These are phyloP conservation scores for Nanger granti DNA, from an alignment of 2,113 vertebrate genomes.

Conservation along the genomic window DNA sequence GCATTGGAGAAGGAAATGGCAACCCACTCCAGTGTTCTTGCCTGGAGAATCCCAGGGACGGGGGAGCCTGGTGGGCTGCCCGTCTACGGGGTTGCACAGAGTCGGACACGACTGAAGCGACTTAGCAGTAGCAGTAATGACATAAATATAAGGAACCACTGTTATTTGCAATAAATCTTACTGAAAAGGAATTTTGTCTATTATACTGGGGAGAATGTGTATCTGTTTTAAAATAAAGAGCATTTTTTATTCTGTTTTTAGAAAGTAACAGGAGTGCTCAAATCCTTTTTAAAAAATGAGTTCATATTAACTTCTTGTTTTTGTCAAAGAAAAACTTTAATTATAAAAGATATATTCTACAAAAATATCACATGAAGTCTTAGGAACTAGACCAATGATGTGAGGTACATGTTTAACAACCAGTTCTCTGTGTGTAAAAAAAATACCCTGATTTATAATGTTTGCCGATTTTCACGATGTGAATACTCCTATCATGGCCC, in stretches of 20 bases:
- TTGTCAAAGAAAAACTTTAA: slow-evolving; percentile 1
- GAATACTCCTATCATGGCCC: not conserved
- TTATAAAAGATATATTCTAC: not conserved
- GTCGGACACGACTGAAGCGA: too few relatives aligned
- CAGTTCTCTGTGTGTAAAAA: not conserved
- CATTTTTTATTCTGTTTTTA: slow-evolving; percentile 2
- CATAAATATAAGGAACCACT: not conserved
- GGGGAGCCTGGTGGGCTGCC: too few relatives aligned
- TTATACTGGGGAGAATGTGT: not conserved
- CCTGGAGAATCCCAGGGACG: too few relatives aligned
- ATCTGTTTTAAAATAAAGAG: not conserved
- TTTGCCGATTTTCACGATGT: not conserved
- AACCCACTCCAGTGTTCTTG: too few relatives aligned
- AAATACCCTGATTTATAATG: not conserved
- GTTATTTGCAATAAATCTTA: slow-evolving; percentile 11
- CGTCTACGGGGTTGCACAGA: too few relatives aligned
- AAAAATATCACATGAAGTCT: not conserved
- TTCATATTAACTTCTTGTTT: not conserved
- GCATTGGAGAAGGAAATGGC: too few relatives aligned
- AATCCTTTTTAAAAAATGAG: not conserved
- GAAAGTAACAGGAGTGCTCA: not conserved
- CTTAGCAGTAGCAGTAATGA: not conserved
- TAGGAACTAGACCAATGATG: not conserved
- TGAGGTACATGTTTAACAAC: not conserved
- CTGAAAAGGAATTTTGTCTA: not conserved